phyloP scores from a whole-genome alignment of 1,140 invertebrate genomes.

The Diploscapter pachys region DNA sequence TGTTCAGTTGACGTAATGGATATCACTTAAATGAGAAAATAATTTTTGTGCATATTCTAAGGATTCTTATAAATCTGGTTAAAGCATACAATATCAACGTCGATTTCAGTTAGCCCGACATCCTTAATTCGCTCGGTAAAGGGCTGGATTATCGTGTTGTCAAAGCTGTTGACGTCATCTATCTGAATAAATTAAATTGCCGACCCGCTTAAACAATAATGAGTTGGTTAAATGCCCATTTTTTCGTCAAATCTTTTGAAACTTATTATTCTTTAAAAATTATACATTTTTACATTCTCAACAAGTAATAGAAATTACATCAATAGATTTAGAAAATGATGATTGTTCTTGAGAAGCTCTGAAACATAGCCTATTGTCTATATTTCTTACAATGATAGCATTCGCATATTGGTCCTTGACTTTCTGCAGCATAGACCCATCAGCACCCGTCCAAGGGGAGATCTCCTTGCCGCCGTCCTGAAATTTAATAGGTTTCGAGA shows the following conservation, averaged over 20 bases:
- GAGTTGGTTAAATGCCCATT: too few species aligned
- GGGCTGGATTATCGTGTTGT: slow-evolving; percentile 45
- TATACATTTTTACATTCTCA: too few species aligned
- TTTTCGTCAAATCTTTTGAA: background rate
- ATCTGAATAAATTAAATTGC: slow-evolving; percentile 39
- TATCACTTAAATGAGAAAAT: too few species aligned
- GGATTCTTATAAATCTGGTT: background rate
- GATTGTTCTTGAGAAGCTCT: too few species aligned
- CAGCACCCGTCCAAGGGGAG: slow-evolving; percentile 53
- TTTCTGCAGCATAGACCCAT: slow-evolving; percentile 46
- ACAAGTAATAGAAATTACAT: background rate
- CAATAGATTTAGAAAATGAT: too few species aligned
- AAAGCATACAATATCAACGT: slow-evolving; percentile 47
- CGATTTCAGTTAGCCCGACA: slow-evolving; percentile 46
- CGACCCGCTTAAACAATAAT: too few species aligned
- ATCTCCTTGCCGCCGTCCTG: slow-evolving; percentile 42
- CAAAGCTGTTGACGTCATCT: slow-evolving; percentile 58
- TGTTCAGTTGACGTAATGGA: too few species aligned
- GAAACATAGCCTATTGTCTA: too few species aligned
- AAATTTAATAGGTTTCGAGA: background rate
- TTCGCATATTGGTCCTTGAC: slow-evolving; percentile 44
- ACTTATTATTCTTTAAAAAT: background rate
- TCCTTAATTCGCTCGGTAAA: slow-evolving; percentile 46
- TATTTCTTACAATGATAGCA: slow-evolving; percentile 49
- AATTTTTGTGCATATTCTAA: background rate